Evolutionary conservation across 2,888 invertebrate species (phyloP).

Genomic region (Congeria kusceri): DNA sequence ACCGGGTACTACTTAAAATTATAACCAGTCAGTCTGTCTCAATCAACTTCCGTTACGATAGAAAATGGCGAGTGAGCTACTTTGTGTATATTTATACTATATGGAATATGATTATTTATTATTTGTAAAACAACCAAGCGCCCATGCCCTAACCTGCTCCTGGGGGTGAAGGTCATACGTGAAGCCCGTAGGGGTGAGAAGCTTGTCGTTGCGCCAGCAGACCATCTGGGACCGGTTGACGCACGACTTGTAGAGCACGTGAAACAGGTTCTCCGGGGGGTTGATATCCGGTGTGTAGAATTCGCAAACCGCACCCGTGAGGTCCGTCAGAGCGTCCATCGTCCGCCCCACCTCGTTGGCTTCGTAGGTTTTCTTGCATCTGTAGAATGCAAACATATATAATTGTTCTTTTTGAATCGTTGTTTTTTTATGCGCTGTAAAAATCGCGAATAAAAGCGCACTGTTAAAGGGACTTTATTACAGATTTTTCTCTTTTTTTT

Average conservation of each 20-base stretch:
- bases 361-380: slow-evolving; percentile 82
- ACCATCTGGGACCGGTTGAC: slow-evolving; percentile 76
- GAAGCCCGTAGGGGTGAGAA: slow-evolving; percentile 77
- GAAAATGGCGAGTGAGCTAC: too few species aligned
- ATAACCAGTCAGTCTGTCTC: too few species aligned
- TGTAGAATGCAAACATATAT: slow-evolving; percentile 46
- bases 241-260: slow-evolving; percentile 79
- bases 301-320: slow-evolving; percentile 82
- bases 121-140: too few species aligned
- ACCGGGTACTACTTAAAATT: too few species aligned
- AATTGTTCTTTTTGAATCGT: not conserved
- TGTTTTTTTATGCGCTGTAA: too few species aligned
- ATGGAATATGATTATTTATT: too few species aligned
- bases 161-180: slow-evolving; percentile 19
- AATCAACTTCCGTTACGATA: too few species aligned
- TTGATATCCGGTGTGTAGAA: slow-evolving; percentile 78
- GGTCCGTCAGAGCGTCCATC: slow-evolving; percentile 80
- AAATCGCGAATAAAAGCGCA: too few species aligned
- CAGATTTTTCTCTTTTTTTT: too few species aligned
- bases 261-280: slow-evolving; percentile 78
- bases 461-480: too few species aligned
- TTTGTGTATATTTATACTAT: too few species aligned
- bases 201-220: slow-evolving; percentile 79
- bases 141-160: slow-evolving; percentile 33
- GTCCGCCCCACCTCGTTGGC: slow-evolving; percentile 80